Evolutionary conservation across 2,888 invertebrate genomes (phyloP).

Genomic region (Margaritifera margaritifera): DNA sequence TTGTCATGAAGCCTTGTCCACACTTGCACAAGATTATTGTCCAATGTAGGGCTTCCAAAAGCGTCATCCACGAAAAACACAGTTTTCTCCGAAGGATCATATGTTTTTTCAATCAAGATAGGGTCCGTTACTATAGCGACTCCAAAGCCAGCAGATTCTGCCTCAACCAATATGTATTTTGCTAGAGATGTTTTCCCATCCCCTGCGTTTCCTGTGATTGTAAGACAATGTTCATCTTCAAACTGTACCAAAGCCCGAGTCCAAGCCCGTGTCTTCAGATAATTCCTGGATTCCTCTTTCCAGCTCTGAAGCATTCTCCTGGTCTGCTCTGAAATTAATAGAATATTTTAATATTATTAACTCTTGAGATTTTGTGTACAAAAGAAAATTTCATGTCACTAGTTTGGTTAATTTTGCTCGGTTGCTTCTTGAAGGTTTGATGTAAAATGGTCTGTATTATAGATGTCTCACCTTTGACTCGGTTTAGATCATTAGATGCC

Average conservation of each 20-base stretch:
- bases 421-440: too few species aligned
- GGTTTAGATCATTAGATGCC: too few species aligned
- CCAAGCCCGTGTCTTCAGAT: constrained; percentile 23
- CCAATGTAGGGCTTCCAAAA: constrained; percentile 32
- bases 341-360: too few species aligned
- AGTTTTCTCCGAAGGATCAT: constrained; percentile 13
- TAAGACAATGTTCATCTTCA: neutral
- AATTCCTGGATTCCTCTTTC: constrained; percentile 3
- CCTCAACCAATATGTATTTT: constrained; percentile 9
- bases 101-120: constrained; percentile 18
- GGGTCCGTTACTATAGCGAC: constrained; percentile 19
- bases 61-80: constrained; percentile 34
- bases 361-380: too few species aligned
- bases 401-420: too few species aligned
- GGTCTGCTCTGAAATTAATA: constrained; percentile 24
- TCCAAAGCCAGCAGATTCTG: constrained; percentile 10
- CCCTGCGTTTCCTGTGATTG: constrained; percentile 28
- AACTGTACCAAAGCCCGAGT: constrained; percentile 5
- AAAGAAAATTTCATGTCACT: too few species aligned
- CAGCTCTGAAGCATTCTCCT: constrained; percentile 16
- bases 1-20: constrained; percentile 26
- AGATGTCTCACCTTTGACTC: too few species aligned
- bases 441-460: too few species aligned
- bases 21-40: constrained; percentile 15
- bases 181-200: constrained; percentile 32